Conservation (phyloP, 1,140 invertebrate species). For the Drosophila paulistorum region DNA sequence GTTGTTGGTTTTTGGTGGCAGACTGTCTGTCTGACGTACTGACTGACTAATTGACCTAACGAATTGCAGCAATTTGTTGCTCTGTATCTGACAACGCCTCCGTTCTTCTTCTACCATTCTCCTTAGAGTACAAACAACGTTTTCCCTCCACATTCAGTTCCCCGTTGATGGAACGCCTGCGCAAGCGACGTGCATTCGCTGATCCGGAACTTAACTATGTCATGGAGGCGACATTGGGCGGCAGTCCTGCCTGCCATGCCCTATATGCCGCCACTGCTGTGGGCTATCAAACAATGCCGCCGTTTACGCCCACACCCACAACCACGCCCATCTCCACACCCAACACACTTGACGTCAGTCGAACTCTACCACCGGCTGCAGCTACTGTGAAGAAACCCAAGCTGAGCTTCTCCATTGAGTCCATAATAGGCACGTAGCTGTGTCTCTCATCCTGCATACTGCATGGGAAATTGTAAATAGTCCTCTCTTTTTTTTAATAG, state of each 20-base stretch:
- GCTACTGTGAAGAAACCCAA: slow-evolving; percentile 76
- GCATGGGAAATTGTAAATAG: neutral
- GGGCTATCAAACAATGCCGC: slow-evolving; percentile 48
- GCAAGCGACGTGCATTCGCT: slow-evolving; percentile 85
- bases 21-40: slow-evolving; percentile 40
- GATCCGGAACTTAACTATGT: slow-evolving; percentile 84
- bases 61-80: slow-evolving; percentile 43
- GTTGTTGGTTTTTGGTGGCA: slow-evolving; percentile 36
- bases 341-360: slow-evolving; percentile 27
- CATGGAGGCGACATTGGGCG: slow-evolving; percentile 70
- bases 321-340: slow-evolving; percentile 47
- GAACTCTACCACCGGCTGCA: slow-evolving; percentile 20
- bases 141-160: slow-evolving; percentile 75
- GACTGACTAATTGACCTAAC: slow-evolving; percentile 16
- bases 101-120: neutral
- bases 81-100: slow-evolving; percentile 20
- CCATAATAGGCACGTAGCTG: slow-evolving; percentile 84
- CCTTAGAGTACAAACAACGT: slow-evolving; percentile 74
- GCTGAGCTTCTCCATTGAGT: slow-evolving; percentile 85
- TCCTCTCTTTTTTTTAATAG: slow-evolving; percentile 41
- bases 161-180: slow-evolving; percentile 83
- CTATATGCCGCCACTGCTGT: slow-evolving; percentile 60
- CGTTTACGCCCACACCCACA: slow-evolving; percentile 56
- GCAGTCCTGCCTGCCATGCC: slow-evolving; percentile 42
- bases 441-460: slow-evolving; percentile 1